Conservation (phyloP, 2,888 invertebrate species). For the Drosophila borborema region DNA sequence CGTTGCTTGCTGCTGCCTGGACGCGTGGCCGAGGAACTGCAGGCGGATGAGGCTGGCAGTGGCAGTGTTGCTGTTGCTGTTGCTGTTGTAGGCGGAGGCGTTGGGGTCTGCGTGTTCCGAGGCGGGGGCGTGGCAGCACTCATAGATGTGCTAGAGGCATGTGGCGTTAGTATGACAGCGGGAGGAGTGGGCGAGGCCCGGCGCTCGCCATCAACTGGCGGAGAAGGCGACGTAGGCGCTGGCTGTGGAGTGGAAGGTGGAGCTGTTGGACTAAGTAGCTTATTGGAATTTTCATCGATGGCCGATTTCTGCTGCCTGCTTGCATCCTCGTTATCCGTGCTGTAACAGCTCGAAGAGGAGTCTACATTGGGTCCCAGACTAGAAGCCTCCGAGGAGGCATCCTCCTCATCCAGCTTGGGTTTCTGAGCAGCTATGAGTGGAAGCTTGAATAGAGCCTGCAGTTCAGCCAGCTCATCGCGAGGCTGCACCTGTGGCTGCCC, state of each 20-base stretch:
- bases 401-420: conserved; percentile 57
- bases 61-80: conserved; percentile 45
- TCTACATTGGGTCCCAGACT: conserved; percentile 90
- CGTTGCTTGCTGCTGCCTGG: conserved; percentile 65
- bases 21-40: conserved; percentile 51
- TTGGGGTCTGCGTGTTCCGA: conserved; percentile 41
- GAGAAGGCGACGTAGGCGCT: neutral
- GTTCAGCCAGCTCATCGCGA: conserved; percentile 59
- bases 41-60: conserved; percentile 34
- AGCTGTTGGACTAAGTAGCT: conserved; percentile 20
- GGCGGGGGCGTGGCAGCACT: conserved; percentile 30
- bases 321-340: conserved; percentile 84
- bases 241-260: conserved; percentile 2
- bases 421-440: conserved; percentile 75
- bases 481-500: conserved; percentile 26
- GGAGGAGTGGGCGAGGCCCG: conserved; percentile 52
- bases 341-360: conserved; percentile 88
- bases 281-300: conserved; percentile 66
- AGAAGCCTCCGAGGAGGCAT: conserved; percentile 86
- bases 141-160: conserved; percentile 50
- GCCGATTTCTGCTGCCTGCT: conserved; percentile 31
- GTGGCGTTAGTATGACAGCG: conserved; percentile 64
- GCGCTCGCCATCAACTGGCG: neutral
- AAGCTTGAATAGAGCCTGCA: conserved; percentile 80
- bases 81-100: conserved; percentile 51